These are phyloP conservation scores for Poeciliopsis presidionis DNA, from an alignment of 2,797 vertebrate genomes.

Conservation along the genomic window DNA sequence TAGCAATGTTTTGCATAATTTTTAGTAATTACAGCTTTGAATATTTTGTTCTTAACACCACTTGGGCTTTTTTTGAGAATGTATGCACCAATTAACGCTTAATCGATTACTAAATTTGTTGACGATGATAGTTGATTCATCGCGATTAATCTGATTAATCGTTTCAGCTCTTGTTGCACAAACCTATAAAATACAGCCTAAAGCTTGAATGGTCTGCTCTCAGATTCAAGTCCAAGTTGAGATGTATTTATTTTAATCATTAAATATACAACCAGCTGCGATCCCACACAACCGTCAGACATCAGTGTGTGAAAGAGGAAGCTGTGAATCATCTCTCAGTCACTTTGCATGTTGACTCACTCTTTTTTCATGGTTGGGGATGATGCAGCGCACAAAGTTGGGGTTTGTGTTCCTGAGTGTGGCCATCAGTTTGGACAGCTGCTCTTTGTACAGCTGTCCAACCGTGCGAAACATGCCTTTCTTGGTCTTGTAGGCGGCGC, in stretches of 20 bases:
- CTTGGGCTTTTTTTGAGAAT: too few relatives aligned
- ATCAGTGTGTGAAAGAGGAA: too few relatives aligned
- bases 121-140: too few relatives aligned
- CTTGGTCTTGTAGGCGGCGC: slow-evolving; percentile 96
- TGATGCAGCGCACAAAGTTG: slow-evolving; percentile 98
- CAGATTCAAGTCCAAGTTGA: background rate
- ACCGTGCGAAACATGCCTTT: slow-evolving; percentile 99
- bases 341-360: slow-evolving; percentile 64
- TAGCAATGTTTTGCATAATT: too few relatives aligned
- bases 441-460: slow-evolving; percentile 97
- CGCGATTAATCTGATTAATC: too few relatives aligned
- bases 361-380: slow-evolving; percentile 97
- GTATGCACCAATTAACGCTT: too few relatives aligned
- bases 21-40: too few relatives aligned
- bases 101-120: too few relatives aligned
- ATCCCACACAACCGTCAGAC: background rate
- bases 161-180: background rate
- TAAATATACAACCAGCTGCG: background rate
- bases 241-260: background rate
- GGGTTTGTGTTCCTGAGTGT: slow-evolving; percentile 98
- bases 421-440: slow-evolving; percentile 96
- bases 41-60: too few relatives aligned
- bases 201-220: background rate
- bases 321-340: background rate
- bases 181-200: background rate